These are phyloP conservation scores for Cryptomyrus ogoouensis DNA, from an alignment of 2,113 vertebrate species.

Conservation along the genomic window DNA sequence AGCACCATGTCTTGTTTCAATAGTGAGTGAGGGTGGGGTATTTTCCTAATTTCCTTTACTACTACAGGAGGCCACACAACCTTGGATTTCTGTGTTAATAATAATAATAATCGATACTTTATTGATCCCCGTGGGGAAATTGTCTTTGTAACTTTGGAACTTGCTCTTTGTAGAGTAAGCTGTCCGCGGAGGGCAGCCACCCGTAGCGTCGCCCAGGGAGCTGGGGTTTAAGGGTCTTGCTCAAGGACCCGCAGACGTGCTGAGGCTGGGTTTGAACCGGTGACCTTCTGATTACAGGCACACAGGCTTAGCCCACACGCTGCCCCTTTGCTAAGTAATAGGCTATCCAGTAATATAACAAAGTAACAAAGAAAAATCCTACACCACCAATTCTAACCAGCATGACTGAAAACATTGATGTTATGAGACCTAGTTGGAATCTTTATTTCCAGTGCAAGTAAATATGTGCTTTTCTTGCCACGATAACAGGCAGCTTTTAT, in stretches of 20 bases:
- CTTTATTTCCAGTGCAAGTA: not conserved
- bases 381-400: not conserved
- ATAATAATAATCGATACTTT: too few relatives aligned
- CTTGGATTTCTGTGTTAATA: not conserved
- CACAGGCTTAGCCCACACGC: too few relatives aligned
- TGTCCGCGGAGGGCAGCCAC: too few relatives aligned
- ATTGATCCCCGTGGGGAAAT: too few relatives aligned
- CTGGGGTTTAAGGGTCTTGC: too few relatives aligned
- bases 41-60: not conserved
- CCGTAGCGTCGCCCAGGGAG: too few relatives aligned
- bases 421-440: not conserved
- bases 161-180: too few relatives aligned
- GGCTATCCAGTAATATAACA: not conserved
- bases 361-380: not conserved
- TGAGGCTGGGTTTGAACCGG: too few relatives aligned
- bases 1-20: not conserved
- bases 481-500: not conserved
- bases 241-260: too few relatives aligned
- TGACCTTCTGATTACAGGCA: too few relatives aligned
- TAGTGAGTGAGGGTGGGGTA: not conserved
- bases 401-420: not conserved
- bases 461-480: not conserved
- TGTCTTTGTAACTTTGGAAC: too few relatives aligned
- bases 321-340: not conserved
- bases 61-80: not conserved